Evolutionary conservation across 1,140 invertebrate genomes (phyloP).

Genomic region (Drosophila lini): DNA sequence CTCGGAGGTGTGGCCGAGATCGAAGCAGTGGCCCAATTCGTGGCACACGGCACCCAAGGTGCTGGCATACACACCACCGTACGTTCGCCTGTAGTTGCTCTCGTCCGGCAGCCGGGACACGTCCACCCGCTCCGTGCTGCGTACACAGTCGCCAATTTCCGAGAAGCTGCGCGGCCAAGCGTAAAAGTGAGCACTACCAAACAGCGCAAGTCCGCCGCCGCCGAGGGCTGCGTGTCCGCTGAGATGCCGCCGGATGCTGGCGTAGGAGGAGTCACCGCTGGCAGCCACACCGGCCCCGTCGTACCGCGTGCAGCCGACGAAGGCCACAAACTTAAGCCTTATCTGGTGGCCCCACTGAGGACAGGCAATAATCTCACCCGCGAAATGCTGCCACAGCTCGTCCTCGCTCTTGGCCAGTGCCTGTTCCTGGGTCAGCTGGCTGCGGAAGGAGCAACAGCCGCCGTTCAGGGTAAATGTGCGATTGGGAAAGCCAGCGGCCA

Average conservation of each 20-base stretch:
- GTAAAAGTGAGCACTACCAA: constrained; percentile 95
- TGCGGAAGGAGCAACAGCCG: constrained; percentile 89
- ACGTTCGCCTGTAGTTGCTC: constrained; percentile 93
- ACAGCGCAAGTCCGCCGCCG: constrained; percentile 94
- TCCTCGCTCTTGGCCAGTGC: constrained; percentile 90
- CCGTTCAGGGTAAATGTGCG: constrained; percentile 92
- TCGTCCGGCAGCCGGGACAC: constrained; percentile 92
- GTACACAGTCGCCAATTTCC: constrained; percentile 87
- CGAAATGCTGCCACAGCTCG: constrained; percentile 94
- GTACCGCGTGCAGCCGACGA: constrained; percentile 94
- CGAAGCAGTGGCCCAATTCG: constrained; percentile 97
- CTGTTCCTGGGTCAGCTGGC: constrained; percentile 89
- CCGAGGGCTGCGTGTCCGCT: constrained; percentile 95
- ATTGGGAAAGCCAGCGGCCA: constrained; percentile 90
- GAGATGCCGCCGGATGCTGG: constrained; percentile 90
- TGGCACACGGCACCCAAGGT: constrained; percentile 97
- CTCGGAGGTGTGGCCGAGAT: constrained; percentile 94
- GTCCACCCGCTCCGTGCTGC: constrained; percentile 87
- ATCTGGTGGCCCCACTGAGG: constrained; percentile 86
- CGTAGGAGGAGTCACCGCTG: constrained; percentile 88
- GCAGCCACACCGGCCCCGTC: constrained; percentile 86
- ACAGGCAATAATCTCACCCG: constrained; percentile 90
- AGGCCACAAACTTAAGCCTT: constrained; percentile 92
- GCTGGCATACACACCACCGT: constrained; percentile 95
- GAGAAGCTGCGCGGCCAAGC: constrained; percentile 93